These are phyloP conservation scores for Mallotus villosus DNA, from an alignment of 2,797 vertebrate genomes.

Conservation along the genomic window DNA sequence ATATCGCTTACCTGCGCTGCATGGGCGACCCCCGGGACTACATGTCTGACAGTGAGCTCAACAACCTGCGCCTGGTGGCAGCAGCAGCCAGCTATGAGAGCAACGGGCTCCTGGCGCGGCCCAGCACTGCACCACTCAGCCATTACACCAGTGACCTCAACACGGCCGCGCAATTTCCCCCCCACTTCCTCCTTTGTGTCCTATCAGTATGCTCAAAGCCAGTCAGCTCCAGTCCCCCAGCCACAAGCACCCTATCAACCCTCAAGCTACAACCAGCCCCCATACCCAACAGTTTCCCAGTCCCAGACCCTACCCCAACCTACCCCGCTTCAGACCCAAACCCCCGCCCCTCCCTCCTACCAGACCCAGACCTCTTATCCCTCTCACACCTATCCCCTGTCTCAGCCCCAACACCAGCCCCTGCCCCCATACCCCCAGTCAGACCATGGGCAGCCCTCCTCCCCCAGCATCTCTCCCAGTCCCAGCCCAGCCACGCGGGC, in stretches of 20 bases:
- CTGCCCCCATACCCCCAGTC: constrained; percentile 82
- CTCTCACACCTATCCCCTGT: constrained; percentile 78
- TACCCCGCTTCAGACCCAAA: constrained; percentile 81
- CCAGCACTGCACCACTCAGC: constrained; percentile 77
- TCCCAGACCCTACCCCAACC: constrained; percentile 86
- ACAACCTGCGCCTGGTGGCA: constrained; percentile 86
- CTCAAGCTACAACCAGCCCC: constrained; percentile 78
- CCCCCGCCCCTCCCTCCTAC: constrained; percentile 78
- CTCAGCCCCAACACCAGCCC: constrained; percentile 24
- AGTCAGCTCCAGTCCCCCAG: constrained; percentile 68
- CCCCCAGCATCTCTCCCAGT: constrained; percentile 71
- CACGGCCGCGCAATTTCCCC: constrained; percentile 74
- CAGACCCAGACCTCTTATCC: constrained; percentile 81
- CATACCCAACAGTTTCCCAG: constrained; percentile 80
- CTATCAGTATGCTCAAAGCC: constrained; percentile 83
- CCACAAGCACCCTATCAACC: constrained; percentile 70
- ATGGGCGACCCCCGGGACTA: constrained; percentile 92
- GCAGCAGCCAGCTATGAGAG: constrained; percentile 81
- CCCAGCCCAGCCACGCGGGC: constrained; percentile 78
- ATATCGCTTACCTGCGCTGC: constrained; percentile 89
- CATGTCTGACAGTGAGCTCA: constrained; percentile 96
- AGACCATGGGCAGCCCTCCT: constrained; percentile 76
- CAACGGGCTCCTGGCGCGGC: constrained; percentile 76
- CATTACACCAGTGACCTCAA: constrained; percentile 85
- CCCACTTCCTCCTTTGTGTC: constrained; percentile 80